phyloP scores from a whole-genome alignment of 2,113 vertebrate genomes.

The Leiothrix lutea region DNA sequence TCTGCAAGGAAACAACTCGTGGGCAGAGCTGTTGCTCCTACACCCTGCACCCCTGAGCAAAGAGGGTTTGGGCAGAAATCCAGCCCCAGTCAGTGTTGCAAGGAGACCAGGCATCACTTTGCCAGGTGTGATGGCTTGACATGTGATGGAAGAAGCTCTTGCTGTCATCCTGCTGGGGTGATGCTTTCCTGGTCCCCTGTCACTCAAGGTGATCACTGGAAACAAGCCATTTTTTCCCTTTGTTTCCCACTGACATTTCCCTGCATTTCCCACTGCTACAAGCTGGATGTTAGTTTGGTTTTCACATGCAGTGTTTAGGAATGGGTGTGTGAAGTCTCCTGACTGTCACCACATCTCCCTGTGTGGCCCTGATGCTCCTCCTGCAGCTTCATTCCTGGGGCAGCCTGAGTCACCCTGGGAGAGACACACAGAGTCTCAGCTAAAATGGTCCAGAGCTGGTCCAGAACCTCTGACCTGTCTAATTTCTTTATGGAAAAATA shows the following conservation, averaged over 20 bases:
- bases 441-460: background rate
- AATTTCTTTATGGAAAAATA: background rate
- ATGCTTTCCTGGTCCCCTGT: background rate
- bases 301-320: background rate
- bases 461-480: background rate
- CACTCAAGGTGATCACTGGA: background rate
- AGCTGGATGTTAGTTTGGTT: background rate
- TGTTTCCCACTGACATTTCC: no score
- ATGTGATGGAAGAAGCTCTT: background rate
- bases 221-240: background rate
- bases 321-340: background rate
- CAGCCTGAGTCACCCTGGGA: background rate
- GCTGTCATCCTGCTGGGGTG: background rate
- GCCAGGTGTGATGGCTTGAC: background rate
- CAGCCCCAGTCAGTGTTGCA: accelerated
- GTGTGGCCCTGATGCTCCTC: background rate
- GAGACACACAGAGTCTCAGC: background rate
- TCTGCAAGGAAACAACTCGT: background rate
- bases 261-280: accelerated
- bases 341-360: background rate
- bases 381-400: background rate
- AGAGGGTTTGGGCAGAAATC: background rate
- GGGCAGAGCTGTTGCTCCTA: background rate
- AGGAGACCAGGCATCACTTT: background rate
- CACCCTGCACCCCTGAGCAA: background rate